A percentile compares a stretch with the other conserved stretches of the same genome.
Evolutionary conservation across 1,140 invertebrate genomes (phyloP).

Genomic region (Camponotus floridanus): DNA sequence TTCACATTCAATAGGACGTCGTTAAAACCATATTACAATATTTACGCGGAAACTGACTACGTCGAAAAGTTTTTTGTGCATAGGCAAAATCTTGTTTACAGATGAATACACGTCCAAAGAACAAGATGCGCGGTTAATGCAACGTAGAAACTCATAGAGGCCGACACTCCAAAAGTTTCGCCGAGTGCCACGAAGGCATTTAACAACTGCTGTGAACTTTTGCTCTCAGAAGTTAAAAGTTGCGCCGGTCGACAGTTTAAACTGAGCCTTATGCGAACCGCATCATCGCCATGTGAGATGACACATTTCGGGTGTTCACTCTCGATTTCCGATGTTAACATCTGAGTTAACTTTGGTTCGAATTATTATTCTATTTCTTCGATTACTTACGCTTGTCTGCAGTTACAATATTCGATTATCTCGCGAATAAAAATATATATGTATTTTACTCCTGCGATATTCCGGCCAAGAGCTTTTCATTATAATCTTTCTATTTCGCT

Average conservation of each 20-base stretch:
- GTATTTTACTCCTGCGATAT: background rate
- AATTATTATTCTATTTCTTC: background rate
- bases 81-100: constrained; percentile 54
- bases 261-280: constrained; percentile 48
- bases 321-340: background rate
- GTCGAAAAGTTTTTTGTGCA: constrained; percentile 39
- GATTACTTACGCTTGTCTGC: background rate
- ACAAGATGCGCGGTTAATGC: constrained; percentile 56
- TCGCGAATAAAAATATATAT: background rate
- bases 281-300: constrained; percentile 29
- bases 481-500: background rate
- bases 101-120: constrained; percentile 54
- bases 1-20: background rate
- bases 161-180: constrained; percentile 60
- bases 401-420: background rate
- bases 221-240: constrained; percentile 64
- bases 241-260: constrained; percentile 39
- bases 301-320: constrained; percentile 44
- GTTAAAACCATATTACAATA: constrained; percentile 12
- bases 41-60: background rate
- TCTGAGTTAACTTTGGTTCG: constrained; percentile 1
- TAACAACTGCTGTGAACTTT: constrained; percentile 67
- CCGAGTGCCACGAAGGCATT: constrained; percentile 58
- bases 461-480: background rate
- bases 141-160: constrained; percentile 54